Conservation (phyloP, 92 coral and sea anemone genomes). For the Scolanthus callimorphus region DNA sequence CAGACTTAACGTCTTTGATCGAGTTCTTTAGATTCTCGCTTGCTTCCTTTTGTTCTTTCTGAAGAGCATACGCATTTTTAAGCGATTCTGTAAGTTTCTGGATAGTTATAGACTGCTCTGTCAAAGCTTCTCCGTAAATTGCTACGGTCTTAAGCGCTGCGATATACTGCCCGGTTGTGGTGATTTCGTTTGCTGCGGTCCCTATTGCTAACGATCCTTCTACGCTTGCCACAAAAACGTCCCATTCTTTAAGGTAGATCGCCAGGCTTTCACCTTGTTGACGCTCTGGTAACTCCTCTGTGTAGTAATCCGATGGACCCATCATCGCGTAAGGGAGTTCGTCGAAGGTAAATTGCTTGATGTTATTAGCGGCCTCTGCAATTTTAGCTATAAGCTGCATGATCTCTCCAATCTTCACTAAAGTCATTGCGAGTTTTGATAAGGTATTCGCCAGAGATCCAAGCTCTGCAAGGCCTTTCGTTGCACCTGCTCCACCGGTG, state of each 20-base stretch:
- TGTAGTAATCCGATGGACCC: conserved; percentile 26
- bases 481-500: conserved; percentile 32
- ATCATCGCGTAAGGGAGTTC: conserved; percentile 22
- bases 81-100: conserved; percentile 19
- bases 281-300: conserved; percentile 32
- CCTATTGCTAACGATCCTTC: conserved; percentile 28
- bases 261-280: conserved; percentile 36
- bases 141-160: too few species aligned
- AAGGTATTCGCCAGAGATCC: conserved; percentile 23
- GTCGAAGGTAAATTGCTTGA: conserved; percentile 18
- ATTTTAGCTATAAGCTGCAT: conserved; percentile 26
- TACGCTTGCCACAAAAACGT: conserved; percentile 28
- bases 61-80: conserved; percentile 19
- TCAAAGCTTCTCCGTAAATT: conserved; percentile 35
- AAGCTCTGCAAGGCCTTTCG: conserved; percentile 20
- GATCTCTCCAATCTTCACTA: conserved; percentile 26
- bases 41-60: conserved; percentile 37
- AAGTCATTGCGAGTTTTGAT: conserved; percentile 7
- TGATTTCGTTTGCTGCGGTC: too few species aligned
- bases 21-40: conserved; percentile 11
- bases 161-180: too few species aligned
- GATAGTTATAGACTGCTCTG: conserved; percentile 39
- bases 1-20: conserved; percentile 5
- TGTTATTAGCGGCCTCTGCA: conserved; percentile 25
- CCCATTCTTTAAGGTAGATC: conserved; percentile 42